Percentiles rank a stretch among this genome's conserved stretches.
Conservation (phyloP, 1,140 invertebrate species). For the Chrysomallon squamiferum region DNA sequence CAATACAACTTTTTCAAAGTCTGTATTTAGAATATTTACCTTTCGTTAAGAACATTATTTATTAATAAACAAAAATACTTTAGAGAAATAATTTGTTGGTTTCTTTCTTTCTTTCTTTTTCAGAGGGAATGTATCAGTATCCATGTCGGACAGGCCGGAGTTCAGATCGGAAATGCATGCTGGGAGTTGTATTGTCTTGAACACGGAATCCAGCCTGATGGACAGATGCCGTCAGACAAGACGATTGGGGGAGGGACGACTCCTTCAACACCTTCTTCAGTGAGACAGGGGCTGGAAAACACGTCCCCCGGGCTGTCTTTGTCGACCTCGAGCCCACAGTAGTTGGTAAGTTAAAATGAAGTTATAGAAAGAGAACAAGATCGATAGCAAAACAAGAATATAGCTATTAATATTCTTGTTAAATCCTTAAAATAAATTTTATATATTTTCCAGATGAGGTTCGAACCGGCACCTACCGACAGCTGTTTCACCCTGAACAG, state of each 20-base stretch:
- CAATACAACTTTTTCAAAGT: too few species aligned
- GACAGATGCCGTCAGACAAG: slow-evolving; percentile 12
- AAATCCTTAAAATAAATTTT: too few species aligned
- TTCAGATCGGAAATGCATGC: slow-evolving; percentile 70
- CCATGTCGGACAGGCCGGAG: slow-evolving; percentile 85
- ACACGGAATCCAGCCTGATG: slow-evolving; percentile 16
- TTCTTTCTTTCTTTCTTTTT: too few species aligned
- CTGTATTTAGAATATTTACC: too few species aligned
- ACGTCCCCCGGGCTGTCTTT: slow-evolving; percentile 70
- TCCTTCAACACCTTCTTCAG: slow-evolving; percentile 90
- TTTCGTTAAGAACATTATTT: too few species aligned
- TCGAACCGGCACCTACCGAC: slow-evolving; percentile 32
- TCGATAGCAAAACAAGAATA: too few species aligned
- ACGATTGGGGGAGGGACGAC: slow-evolving; percentile 73
- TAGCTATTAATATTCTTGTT: too few species aligned
- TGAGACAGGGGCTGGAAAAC: slow-evolving; percentile 79
- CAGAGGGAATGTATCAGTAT: slow-evolving; percentile 79
- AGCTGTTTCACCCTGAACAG: slow-evolving; percentile 28
- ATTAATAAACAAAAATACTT: too few species aligned
- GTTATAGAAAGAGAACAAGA: too few species aligned
- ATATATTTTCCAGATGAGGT: slow-evolving; percentile 31
- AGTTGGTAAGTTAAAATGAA: slow-evolving; percentile 63
- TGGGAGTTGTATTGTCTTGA: slow-evolving; percentile 16
- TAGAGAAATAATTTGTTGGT: too few species aligned
- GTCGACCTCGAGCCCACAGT: slow-evolving; percentile 83